phyloP scores from a whole-genome alignment of 2,888 invertebrate species.

The Nipponacmea schrenckii region DNA sequence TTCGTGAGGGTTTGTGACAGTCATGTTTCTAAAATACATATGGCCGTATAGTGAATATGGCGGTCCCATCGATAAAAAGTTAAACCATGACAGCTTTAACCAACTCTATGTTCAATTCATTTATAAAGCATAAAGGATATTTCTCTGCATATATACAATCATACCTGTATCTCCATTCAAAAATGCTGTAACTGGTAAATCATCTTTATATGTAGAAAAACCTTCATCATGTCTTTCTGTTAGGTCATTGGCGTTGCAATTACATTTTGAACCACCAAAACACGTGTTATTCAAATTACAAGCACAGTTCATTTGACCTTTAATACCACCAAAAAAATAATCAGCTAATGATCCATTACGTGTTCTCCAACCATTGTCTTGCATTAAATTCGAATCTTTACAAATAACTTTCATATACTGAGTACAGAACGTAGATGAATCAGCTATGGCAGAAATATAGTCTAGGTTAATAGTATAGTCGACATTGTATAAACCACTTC shows the following conservation, averaged over 20 bases:
- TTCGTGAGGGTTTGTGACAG: too few relatives aligned
- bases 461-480: background rate
- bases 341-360: background rate
- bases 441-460: background rate
- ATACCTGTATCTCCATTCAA: background rate
- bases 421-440: background rate
- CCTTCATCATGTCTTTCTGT: background rate
- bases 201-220: background rate
- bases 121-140: too few relatives aligned
- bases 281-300: background rate
- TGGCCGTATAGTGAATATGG: too few relatives aligned
- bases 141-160: too few relatives aligned
- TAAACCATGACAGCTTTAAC: too few relatives aligned
- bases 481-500: background rate
- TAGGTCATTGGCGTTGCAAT: background rate
- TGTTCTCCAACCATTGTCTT: background rate
- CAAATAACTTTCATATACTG: background rate
- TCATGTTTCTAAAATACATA: too few relatives aligned
- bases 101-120: too few relatives aligned
- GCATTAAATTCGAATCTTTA: background rate
- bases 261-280: background rate
- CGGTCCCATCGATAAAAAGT: too few relatives aligned
- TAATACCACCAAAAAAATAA: background rate
- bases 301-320: background rate
- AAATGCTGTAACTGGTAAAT: conserved; percentile 1